Evolutionary conservation across 1,140 invertebrate species (phyloP), one percentile per base, ranked within the genome.

Genomic region (Caenorhabditis tropicalis): DNA sequence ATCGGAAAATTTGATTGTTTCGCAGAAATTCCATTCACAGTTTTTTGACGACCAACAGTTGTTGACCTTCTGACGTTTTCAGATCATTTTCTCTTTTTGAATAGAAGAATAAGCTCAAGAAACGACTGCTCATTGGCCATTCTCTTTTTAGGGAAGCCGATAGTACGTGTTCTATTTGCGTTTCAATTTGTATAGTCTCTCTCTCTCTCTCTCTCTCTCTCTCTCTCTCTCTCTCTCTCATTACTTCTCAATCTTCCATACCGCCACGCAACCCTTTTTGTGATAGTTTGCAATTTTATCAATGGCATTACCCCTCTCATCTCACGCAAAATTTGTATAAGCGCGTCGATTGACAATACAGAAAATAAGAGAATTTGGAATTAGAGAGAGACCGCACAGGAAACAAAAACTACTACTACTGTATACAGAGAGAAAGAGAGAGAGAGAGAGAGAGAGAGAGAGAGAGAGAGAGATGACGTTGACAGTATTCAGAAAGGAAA

Each of bases 221-320:
- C 15, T 56, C 7, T 29, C 27, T 56, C 21, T 56, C 51, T n/a
- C 19, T 12, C 16, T 46, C 43, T 46, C 43, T 46, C 16, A 9
- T 12, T 46, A 46, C 9, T 19, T 51, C 31, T 65, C 65, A 31
- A 10, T 43, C 33, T n/a, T 74, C 15, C n/a, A 33, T n/a, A 24
- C 65, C 36, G 65, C 65, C 65, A 74, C 65, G 65, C 65, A 74
- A 43, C 65, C 36, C 9, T 43, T 74, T 43, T 74, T 10, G 58
- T 65, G 58, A 19, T 65, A 43, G n/a, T 39, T 43, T 74, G 65
- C 65, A 74, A 74, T 74, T 46, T 74, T 74, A 74, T 74, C 65
- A 74, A 74, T 74, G 65, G 65, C 65, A 39, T 24, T 74, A 74
- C 31, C 24, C 9, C 56, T 29, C 36, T 27, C 36, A 21, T 74